Conservation (phyloP, 2,888 invertebrate genomes). For the Anthophora plumipes region DNA sequence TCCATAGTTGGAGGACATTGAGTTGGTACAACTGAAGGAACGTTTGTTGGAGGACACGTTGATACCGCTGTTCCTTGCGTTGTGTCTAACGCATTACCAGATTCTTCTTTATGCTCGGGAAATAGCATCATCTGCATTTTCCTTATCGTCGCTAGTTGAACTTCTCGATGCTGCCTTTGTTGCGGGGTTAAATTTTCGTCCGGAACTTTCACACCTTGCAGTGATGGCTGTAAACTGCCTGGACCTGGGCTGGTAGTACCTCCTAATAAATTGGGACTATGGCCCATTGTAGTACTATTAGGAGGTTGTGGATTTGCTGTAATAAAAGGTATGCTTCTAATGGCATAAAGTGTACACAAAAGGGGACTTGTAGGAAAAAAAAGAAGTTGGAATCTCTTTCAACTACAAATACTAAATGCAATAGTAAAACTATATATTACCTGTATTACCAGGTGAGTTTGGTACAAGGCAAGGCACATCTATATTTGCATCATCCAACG, state of each 20-base stretch:
- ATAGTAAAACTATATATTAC: slow-evolving; percentile 66
- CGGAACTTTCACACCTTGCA: slow-evolving; percentile 94
- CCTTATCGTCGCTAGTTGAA: slow-evolving; percentile 94
- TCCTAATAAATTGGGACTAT: slow-evolving; percentile 83
- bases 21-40: slow-evolving; percentile 78
- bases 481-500: slow-evolving; percentile 83
- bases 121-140: slow-evolving; percentile 97
- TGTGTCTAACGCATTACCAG: slow-evolving; percentile 81
- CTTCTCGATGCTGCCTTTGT: slow-evolving; percentile 96
- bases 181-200: slow-evolving; percentile 98
- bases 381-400: neutral
- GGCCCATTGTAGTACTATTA: slow-evolving; percentile 81
- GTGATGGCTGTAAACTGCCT: slow-evolving; percentile 87
- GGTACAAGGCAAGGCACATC: slow-evolving; percentile 85
- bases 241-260: slow-evolving; percentile 86
- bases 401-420: neutral
- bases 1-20: slow-evolving; percentile 88
- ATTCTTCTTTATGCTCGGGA: slow-evolving; percentile 89
- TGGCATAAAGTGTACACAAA: slow-evolving; percentile 32
- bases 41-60: slow-evolving; percentile 78
- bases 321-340: slow-evolving; percentile 43
- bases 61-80: slow-evolving; percentile 79
- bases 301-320: slow-evolving; percentile 81
- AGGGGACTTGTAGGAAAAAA: neutral
- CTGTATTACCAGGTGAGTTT: slow-evolving; percentile 83